Evolutionary conservation across 2,113 vertebrate genomes (phyloP).

Genomic region (Morphnarchus princeps): DNA sequence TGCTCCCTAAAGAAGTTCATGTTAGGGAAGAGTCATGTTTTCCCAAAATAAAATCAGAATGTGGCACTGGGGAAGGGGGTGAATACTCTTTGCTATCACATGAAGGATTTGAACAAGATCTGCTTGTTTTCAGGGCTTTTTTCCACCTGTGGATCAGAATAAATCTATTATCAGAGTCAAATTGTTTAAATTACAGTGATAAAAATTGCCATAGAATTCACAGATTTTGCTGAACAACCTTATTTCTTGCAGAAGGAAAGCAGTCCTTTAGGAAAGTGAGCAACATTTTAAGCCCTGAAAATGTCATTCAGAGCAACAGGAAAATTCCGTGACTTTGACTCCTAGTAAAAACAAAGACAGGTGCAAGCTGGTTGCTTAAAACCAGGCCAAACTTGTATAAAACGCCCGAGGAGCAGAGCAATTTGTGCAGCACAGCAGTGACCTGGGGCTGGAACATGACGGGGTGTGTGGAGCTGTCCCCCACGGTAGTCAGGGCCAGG

Average conservation of each 20-base stretch:
- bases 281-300: background rate
- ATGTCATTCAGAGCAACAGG: background rate
- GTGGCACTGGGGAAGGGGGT: background rate
- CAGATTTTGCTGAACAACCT: background rate
- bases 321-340: slow-evolving; percentile 17
- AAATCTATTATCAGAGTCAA: background rate
- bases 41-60: background rate
- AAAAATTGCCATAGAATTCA: background rate
- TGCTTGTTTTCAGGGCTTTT: background rate
- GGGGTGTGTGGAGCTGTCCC: background rate
- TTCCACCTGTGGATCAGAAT: background rate
- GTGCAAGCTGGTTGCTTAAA: background rate
- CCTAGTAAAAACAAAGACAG: background rate
- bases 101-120: background rate
- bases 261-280: background rate
- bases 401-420: background rate
- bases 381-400: background rate
- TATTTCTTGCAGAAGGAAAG: background rate
- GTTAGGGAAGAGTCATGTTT: background rate
- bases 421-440: background rate
- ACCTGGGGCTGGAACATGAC: background rate
- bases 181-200: background rate
- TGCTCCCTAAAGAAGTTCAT: background rate
- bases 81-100: background rate
- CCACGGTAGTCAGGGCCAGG: background rate